Percentiles rank a stretch among this genome's conserved stretches.
Conservation (phyloP, 2,888 invertebrate genomes). For the Tineola bisselliella region DNA sequence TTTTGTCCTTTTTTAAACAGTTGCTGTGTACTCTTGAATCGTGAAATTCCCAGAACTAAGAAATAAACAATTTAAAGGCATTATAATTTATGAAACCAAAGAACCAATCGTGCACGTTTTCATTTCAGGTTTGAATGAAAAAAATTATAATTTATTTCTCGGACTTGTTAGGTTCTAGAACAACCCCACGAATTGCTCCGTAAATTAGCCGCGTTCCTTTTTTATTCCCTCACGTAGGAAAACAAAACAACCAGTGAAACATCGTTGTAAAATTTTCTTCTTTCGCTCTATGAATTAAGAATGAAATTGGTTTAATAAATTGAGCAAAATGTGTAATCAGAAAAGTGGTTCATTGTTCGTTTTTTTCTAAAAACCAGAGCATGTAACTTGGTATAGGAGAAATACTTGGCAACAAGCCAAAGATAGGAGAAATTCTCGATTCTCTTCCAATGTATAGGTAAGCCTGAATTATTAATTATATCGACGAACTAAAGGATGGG, state of each 20-base stretch:
- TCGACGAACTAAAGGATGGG: neutral
- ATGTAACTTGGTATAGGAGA: neutral
- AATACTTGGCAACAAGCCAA: neutral
- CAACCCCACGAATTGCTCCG: neutral
- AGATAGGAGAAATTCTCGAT: neutral
- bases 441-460: neutral
- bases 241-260: neutral
- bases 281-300: neutral
- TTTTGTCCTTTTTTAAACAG: too few relatives aligned
- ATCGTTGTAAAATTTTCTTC: neutral
- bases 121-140: neutral
- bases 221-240: constrained; percentile 5
- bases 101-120: neutral
- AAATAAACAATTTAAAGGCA: neutral
- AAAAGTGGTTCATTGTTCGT: neutral
- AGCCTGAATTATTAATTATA: neutral
- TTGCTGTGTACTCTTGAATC: too few relatives aligned
- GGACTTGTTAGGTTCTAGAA: neutral
- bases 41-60: too few relatives aligned
- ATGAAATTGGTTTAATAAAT: neutral
- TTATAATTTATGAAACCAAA: neutral
- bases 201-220: constrained; percentile 4
- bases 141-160: neutral
- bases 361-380: neutral
- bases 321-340: neutral